Conservation (phyloP, 2,113 vertebrate species). For the Lamprotornis superbus region DNA sequence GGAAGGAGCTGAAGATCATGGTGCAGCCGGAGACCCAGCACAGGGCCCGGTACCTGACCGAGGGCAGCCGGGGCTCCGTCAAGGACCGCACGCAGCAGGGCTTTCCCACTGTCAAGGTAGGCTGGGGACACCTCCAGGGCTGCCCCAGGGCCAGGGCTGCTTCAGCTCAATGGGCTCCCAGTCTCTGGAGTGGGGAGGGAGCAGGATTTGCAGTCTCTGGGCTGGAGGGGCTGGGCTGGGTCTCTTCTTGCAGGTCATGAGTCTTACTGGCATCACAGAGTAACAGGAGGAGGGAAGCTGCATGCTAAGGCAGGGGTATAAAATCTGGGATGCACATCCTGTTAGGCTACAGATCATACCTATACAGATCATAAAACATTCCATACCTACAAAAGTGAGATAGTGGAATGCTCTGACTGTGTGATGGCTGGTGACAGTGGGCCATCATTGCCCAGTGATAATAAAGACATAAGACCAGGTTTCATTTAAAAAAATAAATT, state of each 20-base stretch:
- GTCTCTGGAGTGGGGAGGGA: not conserved
- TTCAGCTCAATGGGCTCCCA: rapidly evolving
- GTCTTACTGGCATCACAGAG: not conserved
- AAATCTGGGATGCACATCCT: not conserved
- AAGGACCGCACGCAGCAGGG: constrained; percentile 96
- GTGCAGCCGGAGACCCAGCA: constrained; percentile 97
- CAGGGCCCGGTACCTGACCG: constrained; percentile 93
- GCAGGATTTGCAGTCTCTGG: not conserved
- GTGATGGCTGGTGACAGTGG: not conserved
- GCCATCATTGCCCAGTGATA: not conserved
- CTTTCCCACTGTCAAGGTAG: constrained; percentile 95
- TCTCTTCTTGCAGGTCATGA: not conserved
- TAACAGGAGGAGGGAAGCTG: not conserved
- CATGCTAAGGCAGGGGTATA: rapidly evolving
- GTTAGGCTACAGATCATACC: not conserved
- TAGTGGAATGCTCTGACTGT: not conserved
- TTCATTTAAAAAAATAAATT: not conserved
- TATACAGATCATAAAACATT: too few species aligned
- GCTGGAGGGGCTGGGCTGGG: not conserved
- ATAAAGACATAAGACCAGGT: not conserved
- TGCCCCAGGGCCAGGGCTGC: not conserved
- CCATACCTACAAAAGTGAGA: not conserved
- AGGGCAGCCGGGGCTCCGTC: constrained; percentile 96
- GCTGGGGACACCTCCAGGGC: not conserved
- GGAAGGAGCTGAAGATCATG: constrained; percentile 95